Evolutionary conservation across 2,888 invertebrate genomes (phyloP).

Genomic region (Cerastis rubricosa): DNA sequence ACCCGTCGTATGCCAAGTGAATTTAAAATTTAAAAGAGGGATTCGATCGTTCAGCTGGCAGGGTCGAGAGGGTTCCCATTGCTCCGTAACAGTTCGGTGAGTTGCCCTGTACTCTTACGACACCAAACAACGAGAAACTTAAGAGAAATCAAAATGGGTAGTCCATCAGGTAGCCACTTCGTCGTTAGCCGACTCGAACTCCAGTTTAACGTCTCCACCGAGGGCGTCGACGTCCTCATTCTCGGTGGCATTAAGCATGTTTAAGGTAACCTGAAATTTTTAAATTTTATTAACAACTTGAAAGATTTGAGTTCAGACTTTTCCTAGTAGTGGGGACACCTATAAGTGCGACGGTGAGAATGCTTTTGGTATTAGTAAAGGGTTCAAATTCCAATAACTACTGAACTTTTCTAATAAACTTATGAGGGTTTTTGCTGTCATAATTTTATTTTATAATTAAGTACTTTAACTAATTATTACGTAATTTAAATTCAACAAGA

Average conservation of each 20-base stretch:
- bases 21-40: neutral
- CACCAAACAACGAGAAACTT: conserved; percentile 59
- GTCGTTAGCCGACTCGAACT: conserved; percentile 94
- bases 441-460: neutral
- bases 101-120: conserved; percentile 41
- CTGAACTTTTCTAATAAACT: neutral
- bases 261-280: conserved; percentile 94
- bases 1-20: neutral
- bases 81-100: conserved; percentile 53
- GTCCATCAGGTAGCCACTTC: conserved; percentile 93
- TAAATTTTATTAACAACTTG: conserved; percentile 1
- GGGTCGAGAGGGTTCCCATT: conserved; percentile 18
- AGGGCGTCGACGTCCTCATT: conserved; percentile 97
- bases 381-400: neutral
- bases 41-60: conserved; percentile 17
- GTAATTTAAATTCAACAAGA: neutral
- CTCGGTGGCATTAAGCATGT: conserved; percentile 98
- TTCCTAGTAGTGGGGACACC: neutral
- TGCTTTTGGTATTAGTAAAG: neutral
- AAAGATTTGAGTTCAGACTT: neutral
- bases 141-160: conserved; percentile 70
- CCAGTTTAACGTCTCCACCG: conserved; percentile 94
- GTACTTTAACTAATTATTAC: too few species aligned
- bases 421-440: neutral
- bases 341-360: neutral